Evolutionary conservation across 2,888 invertebrate genomes (phyloP), one percentile per base, ranked within the genome.

Genomic region (Mongoloraphidia duomilia): DNA sequence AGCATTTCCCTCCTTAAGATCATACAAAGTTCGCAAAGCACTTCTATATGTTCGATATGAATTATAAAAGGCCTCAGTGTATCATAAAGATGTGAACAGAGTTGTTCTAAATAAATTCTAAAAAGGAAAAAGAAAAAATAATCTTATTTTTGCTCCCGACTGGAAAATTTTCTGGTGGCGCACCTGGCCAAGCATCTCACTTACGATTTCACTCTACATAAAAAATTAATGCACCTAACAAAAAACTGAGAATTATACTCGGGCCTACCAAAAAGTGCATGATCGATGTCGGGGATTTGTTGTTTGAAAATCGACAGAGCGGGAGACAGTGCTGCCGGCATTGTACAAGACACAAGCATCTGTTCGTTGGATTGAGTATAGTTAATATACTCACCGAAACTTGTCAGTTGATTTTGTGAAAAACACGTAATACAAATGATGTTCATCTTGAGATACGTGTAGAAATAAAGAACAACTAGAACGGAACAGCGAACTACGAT

Each of bases 1-100:
- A 94, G 72, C 77, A 95, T 90, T 71, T 95, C 93, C 47, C 85
- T 80, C 53, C 91, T 76, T 38, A 97, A 69, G 57, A 97, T 95
- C 40, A 89, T 86, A 64, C 97, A 97, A 45, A 98, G 80, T 67
- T 98, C 98, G 0, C 96, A 91, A 26, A 98, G 72, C 0, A 97
- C 96, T 73, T 98, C 98, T 62, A 98, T 72, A 66, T 98, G 97
- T 64, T 94, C 93, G 53, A 97, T 90, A 66, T 94, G 91, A 53
- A 98, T 94, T 49, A 98, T 84, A 58, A 90, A 81, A 1, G 98
- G 97, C 2, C 97, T 75, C 54, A 98, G 71, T 6, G 83, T 82
- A 64, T 98, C 97, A 64, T 98, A 98, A 35, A 96, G 66, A 36
- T 84, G 81, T 45, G 82, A 85, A 63, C 95, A 95, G 0, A 96